phyloP scores from a whole-genome alignment of 1,140 invertebrate species.

The Akabosia matsudoensis region DNA sequence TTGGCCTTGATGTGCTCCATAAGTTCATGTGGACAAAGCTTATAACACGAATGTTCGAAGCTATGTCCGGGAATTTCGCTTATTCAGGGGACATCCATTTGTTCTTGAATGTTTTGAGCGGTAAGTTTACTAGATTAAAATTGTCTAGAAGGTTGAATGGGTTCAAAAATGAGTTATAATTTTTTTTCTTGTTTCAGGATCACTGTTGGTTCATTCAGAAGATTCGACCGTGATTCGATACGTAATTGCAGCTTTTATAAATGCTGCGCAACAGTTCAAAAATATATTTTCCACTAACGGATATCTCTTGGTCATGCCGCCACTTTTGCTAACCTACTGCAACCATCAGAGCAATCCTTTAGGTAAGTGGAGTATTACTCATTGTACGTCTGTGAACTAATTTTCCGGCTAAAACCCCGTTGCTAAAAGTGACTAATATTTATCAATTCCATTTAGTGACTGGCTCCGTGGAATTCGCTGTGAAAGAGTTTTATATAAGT shows the following conservation, averaged over 20 bases:
- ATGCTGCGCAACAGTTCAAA: slow-evolving; percentile 93
- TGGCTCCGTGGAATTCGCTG: slow-evolving; percentile 93
- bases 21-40: slow-evolving; percentile 98
- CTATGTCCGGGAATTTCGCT: slow-evolving; percentile 96
- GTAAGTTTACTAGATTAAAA: slow-evolving; percentile 50
- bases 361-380: slow-evolving; percentile 27
- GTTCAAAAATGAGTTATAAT: background rate
- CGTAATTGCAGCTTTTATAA: slow-evolving; percentile 91
- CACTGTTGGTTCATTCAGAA: slow-evolving; percentile 93
- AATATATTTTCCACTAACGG: slow-evolving; percentile 98
- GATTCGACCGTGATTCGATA: slow-evolving; percentile 92
- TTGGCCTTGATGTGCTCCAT: slow-evolving; percentile 89
- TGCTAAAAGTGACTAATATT: no score
- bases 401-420: no score
- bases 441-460: slow-evolving; percentile 70
- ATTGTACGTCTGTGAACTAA: background rate
- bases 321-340: slow-evolving; percentile 91
- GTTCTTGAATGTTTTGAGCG: slow-evolving; percentile 96
- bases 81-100: slow-evolving; percentile 96
- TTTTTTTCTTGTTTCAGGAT: slow-evolving; percentile 49
- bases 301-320: slow-evolving; percentile 97
- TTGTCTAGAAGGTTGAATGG: no score
- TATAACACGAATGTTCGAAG: slow-evolving; percentile 95
- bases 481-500: slow-evolving; percentile 87
- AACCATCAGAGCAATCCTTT: slow-evolving; percentile 89